Conservation (phyloP, 2,888 invertebrate genomes). For the Pyrrhosoma nymphula region DNA sequence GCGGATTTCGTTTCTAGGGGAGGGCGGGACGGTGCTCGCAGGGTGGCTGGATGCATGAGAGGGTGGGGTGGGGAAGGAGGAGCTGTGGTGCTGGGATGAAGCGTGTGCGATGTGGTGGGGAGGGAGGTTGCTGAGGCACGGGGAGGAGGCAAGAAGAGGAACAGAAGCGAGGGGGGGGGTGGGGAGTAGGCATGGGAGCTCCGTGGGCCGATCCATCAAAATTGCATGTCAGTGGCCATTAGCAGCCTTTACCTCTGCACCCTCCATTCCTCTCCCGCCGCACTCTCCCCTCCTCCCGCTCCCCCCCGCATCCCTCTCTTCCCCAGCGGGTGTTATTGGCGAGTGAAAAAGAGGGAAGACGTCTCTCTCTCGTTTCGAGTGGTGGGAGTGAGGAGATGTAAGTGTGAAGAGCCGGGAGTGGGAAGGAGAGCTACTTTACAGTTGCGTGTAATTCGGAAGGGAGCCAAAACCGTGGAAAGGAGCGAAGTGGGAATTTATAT, state of each 20-base stretch:
- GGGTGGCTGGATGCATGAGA: conserved; percentile 12
- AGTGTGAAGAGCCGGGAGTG: conserved; percentile 18
- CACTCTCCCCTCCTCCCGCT: conserved; percentile 69
- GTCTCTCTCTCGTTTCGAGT: conserved; percentile 21
- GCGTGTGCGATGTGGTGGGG: not conserved
- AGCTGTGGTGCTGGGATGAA: not conserved
- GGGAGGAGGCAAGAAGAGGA: conserved; percentile 68
- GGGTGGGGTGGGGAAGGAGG: not conserved
- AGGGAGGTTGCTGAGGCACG: conserved; percentile 73
- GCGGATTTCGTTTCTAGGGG: not conserved
- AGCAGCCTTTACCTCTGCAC: conserved; percentile 77
- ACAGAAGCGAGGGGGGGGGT: not conserved
- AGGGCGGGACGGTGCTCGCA: not conserved
- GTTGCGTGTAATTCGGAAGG: conserved; percentile 50
- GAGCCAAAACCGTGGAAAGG: not conserved
- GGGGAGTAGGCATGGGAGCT: conserved; percentile 73
- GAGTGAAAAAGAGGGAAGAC: conserved; percentile 43
- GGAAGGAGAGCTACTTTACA: not conserved
- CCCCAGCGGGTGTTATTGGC: conserved; percentile 38
- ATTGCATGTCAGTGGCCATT: conserved; percentile 83
- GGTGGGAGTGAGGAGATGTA: not conserved
- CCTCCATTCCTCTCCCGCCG: conserved; percentile 75
- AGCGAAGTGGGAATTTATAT: not conserved
- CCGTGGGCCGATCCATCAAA: conserved; percentile 81
- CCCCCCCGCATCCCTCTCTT: conserved; percentile 68